phyloP scores from a whole-genome alignment of 2,797 vertebrate genomes.

The Sebastes wilsoni region DNA sequence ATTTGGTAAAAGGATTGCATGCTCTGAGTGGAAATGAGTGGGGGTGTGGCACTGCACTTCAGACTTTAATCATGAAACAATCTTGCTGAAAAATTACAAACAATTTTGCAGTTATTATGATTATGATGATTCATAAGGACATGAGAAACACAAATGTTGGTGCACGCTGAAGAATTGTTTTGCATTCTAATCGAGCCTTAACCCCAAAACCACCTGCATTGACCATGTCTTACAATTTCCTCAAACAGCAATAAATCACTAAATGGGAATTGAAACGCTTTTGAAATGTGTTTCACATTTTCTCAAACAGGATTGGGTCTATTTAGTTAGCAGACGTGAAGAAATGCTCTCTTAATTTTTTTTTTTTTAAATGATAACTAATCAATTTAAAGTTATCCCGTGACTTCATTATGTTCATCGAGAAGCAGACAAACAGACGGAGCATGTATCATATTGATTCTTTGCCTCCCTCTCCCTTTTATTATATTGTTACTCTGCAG shows the following conservation, averaged over 20 bases:
- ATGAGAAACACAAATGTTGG: not conserved
- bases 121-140: not conserved
- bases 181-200: not conserved
- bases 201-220: not conserved
- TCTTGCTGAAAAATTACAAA: not conserved
- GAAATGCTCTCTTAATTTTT: not conserved
- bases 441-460: constrained; percentile 62
- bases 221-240: not conserved
- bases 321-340: not conserved
- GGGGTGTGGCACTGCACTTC: not conserved
- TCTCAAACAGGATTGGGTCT: not conserved
- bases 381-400: constrained; percentile 26
- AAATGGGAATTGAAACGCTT: not conserved
- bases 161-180: not conserved
- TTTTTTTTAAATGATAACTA: not conserved
- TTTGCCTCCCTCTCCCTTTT: constrained; percentile 57
- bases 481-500: constrained; percentile 77
- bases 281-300: not conserved
- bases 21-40: not conserved
- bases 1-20: not conserved
- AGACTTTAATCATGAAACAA: not conserved
- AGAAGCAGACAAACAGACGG: constrained; percentile 39
- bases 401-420: constrained; percentile 1
- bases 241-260: not conserved
- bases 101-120: not conserved